Conservation (phyloP, 2,888 invertebrate species). For the Macrophya annulata region DNA sequence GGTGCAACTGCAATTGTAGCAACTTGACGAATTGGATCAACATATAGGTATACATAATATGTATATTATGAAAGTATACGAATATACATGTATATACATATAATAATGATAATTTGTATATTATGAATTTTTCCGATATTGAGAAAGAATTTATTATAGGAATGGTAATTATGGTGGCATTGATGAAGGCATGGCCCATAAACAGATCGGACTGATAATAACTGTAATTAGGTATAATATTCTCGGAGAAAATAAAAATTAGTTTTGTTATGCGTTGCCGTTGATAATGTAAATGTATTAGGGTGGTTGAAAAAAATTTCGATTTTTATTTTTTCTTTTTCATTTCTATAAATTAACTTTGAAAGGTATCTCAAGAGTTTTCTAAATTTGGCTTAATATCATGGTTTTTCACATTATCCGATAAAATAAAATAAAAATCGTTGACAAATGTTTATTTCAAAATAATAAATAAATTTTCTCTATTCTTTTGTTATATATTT, state of each 20-base stretch:
- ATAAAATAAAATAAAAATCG: no score
- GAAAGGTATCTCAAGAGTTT: no score
- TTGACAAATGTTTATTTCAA: no score
- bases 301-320: no score
- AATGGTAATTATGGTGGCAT: background rate
- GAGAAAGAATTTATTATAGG: background rate
- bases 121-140: background rate
- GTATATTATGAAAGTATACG: background rate
- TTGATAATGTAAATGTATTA: background rate
- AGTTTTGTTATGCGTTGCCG: background rate
- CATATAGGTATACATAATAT: no score
- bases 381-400: no score
- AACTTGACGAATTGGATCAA: background rate
- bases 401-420: no score
- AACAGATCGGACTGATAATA: conserved; percentile 3
- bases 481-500: no score
- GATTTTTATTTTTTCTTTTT: no score
- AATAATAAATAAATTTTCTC: no score
- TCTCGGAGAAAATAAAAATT: background rate
- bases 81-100: background rate
- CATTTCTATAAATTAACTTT: no score
- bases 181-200: background rate
- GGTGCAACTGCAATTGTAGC: background rate
- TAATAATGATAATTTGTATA: background rate
- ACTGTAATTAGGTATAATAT: background rate